These are phyloP conservation scores for Trichoplusia ni DNA, from an alignment of 1,140 invertebrate genomes.

Conservation along the genomic window DNA sequence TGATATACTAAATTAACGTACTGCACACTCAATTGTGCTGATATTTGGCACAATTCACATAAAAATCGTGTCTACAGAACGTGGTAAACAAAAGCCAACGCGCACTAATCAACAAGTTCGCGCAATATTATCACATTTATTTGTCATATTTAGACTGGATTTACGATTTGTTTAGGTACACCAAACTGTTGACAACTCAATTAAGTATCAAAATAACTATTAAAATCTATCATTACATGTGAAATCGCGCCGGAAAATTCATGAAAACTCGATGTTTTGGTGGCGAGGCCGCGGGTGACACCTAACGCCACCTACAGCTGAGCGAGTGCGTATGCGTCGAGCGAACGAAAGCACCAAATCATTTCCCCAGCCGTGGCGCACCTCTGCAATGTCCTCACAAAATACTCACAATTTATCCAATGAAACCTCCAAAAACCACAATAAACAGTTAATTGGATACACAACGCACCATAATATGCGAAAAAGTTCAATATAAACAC, in stretches of 20 bases:
- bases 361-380: constrained; percentile 82
- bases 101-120: constrained; percentile 60
- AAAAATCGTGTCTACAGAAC: constrained; percentile 55
- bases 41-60: constrained; percentile 47
- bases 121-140: constrained; percentile 59
- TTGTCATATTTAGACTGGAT: constrained; percentile 26
- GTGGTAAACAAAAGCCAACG: constrained; percentile 74
- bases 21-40: constrained; percentile 23
- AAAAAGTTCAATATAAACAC: constrained; percentile 82
- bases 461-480: constrained; percentile 79
- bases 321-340: constrained; percentile 80
- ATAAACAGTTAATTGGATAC: constrained; percentile 76
- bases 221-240: constrained; percentile 54
- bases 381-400: constrained; percentile 78
- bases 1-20: constrained; percentile 6
- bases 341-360: constrained; percentile 81
- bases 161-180: constrained; percentile 15
- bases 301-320: constrained; percentile 81
- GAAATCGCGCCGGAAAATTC: constrained; percentile 77
- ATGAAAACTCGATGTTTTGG: constrained; percentile 79
- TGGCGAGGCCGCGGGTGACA: constrained; percentile 69
- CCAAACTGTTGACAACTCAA: constrained; percentile 12
- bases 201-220: constrained; percentile 55
- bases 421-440: constrained; percentile 76
- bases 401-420: constrained; percentile 78